phyloP scores from a whole-genome alignment of 2,888 invertebrate genomes.

The Anodontia alba region DNA sequence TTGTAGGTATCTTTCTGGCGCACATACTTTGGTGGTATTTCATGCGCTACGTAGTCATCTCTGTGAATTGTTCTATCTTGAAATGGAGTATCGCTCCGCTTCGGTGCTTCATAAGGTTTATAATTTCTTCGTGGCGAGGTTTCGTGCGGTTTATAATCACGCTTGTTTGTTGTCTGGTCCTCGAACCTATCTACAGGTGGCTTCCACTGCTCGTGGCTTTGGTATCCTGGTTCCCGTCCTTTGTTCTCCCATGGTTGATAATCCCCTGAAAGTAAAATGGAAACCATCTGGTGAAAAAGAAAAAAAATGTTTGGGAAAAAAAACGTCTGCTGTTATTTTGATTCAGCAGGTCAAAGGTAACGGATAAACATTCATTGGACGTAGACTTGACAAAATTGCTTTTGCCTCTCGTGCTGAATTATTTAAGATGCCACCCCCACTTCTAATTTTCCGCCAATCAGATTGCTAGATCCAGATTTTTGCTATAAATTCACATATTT shows the following conservation, averaged over 20 bases:
- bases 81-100: conserved; percentile 81
- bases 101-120: conserved; percentile 79
- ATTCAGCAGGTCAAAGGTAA: too few species aligned
- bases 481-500: too few species aligned
- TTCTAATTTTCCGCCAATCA: too few species aligned
- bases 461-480: too few species aligned
- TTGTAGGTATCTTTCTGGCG: conserved; percentile 77
- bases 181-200: conserved; percentile 81
- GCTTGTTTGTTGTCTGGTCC: conserved; percentile 81
- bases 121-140: conserved; percentile 75
- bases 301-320: too few species aligned
- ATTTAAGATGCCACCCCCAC: too few species aligned
- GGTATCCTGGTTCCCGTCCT: conserved; percentile 63
- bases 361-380: too few species aligned
- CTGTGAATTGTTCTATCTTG: conserved; percentile 82
- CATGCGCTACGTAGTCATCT: conserved; percentile 81
- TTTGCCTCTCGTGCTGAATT: too few species aligned
- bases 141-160: conserved; percentile 79
- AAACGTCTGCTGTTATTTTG: too few species aligned
- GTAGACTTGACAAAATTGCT: too few species aligned
- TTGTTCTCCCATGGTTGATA: conserved; percentile 80
- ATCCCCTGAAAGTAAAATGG: conserved; percentile 74
- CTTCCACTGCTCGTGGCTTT: conserved; percentile 70
- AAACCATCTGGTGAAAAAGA: too few species aligned
- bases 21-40: conserved; percentile 72